phyloP scores from a whole-genome alignment of 1,140 invertebrate genomes.

The Drosophila azteca region DNA sequence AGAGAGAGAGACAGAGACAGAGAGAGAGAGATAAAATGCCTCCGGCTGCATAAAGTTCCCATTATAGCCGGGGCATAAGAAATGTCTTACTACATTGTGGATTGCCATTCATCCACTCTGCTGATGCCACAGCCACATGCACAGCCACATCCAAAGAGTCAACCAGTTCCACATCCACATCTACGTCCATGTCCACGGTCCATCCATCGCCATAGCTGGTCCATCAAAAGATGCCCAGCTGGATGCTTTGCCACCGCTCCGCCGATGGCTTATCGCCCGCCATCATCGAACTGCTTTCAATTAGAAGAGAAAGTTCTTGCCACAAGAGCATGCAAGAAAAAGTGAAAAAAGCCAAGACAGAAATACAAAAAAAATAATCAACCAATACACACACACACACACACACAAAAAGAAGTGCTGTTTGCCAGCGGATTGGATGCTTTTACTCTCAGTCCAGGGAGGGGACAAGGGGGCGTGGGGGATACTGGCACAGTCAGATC shows the following conservation, averaged over 20 bases:
- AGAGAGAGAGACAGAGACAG: constrained; percentile 34
- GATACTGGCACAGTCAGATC: constrained; percentile 14
- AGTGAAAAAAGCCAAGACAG: constrained; percentile 63
- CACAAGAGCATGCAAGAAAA: constrained; percentile 68
- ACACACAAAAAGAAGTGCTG: constrained; percentile 43
- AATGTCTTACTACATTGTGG: constrained; percentile 44
- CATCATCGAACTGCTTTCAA: constrained; percentile 80
- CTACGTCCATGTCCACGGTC: constrained; percentile 29
- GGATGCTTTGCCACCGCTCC: constrained; percentile 38
- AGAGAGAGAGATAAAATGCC: constrained; percentile 63
- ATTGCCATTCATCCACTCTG: constrained; percentile 48
- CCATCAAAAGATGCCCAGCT: constrained; percentile 63
- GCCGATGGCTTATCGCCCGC: constrained; percentile 52
- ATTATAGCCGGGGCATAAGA: constrained; percentile 55
- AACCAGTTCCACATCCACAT: constrained; percentile 12
- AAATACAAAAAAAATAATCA: constrained; percentile 42
- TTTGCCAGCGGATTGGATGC: constrained; percentile 45
- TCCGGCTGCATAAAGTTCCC: constrained; percentile 70
- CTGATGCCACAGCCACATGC: not conserved
- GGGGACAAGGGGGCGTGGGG: constrained; percentile 1
- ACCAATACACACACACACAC: constrained; percentile 1
- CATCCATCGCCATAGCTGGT: constrained; percentile 48
- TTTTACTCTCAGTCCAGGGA: constrained; percentile 41
- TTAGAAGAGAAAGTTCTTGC: constrained; percentile 83
- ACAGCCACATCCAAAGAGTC: constrained; percentile 17